Base-by-base conservation (phyloP, 2,888 invertebrate genomes). In the Anarsia innoxiella region DNA sequence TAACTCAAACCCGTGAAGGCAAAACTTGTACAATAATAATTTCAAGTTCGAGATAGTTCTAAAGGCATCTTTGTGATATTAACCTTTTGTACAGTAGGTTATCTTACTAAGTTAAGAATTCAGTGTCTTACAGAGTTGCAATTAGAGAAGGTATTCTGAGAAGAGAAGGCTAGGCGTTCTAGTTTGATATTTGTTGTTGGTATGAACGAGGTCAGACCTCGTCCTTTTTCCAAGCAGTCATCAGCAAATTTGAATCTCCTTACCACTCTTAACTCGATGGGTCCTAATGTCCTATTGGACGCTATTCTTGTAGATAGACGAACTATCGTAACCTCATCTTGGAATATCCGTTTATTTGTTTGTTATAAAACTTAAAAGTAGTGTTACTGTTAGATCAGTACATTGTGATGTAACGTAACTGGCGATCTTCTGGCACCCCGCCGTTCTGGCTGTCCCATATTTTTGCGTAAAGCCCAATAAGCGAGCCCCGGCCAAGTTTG, bases 401-500 rank as follows among this genome's bases (percentile, higher is more conserved):
- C n/a, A n/a, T n/a, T n/a, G n/a, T n/a, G n/a, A n/a, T n/a, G n/a
- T n/a, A n/a, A n/a, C n/a, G n/a, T n/a, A n/a, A n/a, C n/a, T n/a
- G n/a, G n/a, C n/a, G n/a, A n/a, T n/a, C n/a, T n/a, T n/a, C n/a
- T n/a, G n/a, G 25, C 25, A 4, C 25, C 25, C 25, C 25, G 36
- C 11, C 36, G 40, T 36, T 40, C 12, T 14, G 19, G 53, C 57
- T 67, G 73, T 70, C 76, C 65, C 77, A 79, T 78, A 79, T 80
- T 77, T 78, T 78, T 76, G 68, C 71, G 56, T 56, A 54, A 54
- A 63, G 70, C 76, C 77, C 77, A 80, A 79, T 80, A 80, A 79
- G 68, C 69, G 67, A 62, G 11, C 12, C 58, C 54, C 64, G 63
- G 59, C 61, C 68, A 76, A 78, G 70, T 27, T 79, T 75, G 69